Evolutionary conservation across 2,888 invertebrate genomes (phyloP).

Genomic region (Patella ulyssiponensis): DNA sequence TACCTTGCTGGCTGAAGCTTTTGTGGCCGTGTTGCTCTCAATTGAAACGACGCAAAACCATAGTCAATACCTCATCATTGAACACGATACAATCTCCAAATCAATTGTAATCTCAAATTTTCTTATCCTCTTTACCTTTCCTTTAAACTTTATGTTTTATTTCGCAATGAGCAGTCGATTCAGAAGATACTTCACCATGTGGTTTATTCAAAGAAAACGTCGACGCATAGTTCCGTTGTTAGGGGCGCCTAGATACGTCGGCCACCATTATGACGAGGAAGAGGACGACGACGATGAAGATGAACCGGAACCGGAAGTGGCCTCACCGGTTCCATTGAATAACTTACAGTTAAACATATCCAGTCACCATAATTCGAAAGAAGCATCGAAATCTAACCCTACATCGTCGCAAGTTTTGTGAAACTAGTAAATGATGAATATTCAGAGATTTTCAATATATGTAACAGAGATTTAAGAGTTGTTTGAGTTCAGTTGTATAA

Average conservation of each 20-base stretch:
- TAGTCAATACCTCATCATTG: background rate
- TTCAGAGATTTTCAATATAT: too few relatives aligned
- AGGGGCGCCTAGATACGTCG: background rate
- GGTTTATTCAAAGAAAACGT: constrained; percentile 10
- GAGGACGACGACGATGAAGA: background rate
- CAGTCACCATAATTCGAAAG: too few relatives aligned
- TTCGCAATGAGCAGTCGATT: constrained; percentile 15
- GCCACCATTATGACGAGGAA: background rate
- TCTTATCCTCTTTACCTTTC: constrained; percentile 22
- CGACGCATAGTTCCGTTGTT: background rate
- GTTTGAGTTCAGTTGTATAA: too few relatives aligned
- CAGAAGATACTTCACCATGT: constrained; percentile 12
- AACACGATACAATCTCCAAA: background rate
- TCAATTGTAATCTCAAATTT: constrained; percentile 25
- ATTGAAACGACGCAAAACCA: constrained; percentile 12
- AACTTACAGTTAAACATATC: background rate
- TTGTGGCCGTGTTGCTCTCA: constrained; percentile 11
- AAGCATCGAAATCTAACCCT: too few relatives aligned
- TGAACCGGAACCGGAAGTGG: background rate
- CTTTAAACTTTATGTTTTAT: constrained; percentile 27
- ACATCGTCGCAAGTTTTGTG: too few relatives aligned
- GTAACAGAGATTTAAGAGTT: too few relatives aligned
- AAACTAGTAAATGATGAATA: too few relatives aligned
- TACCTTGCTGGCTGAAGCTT: constrained; percentile 12
- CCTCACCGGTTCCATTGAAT: background rate